Evolutionary conservation across 2,888 invertebrate genomes (phyloP).

Genomic region (Polydrusus tereticollis): DNA sequence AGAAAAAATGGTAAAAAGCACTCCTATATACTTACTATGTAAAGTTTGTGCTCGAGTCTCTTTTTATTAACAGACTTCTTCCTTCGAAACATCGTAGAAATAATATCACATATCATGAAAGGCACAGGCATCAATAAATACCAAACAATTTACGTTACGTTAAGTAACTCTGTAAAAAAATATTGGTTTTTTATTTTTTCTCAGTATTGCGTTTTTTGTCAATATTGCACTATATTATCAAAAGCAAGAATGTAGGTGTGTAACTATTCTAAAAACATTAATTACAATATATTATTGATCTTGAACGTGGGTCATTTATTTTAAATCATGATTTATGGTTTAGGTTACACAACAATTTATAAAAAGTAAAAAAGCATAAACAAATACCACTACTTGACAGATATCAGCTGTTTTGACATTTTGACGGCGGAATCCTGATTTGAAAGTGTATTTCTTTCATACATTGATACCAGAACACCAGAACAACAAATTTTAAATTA

Average conservation of each 20-base stretch:
- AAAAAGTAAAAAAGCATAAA: too few relatives aligned
- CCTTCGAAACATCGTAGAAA: slow-evolving; percentile 60
- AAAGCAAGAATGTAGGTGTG: not conserved
- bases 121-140: slow-evolving; percentile 30
- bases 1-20: not conserved
- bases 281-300: not conserved
- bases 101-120: slow-evolving; percentile 43
- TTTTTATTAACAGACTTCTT: slow-evolving; percentile 70
- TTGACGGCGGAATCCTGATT: too few relatives aligned
- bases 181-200: not conserved
- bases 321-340: too few relatives aligned
- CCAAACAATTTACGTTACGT: not conserved
- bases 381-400: too few relatives aligned
- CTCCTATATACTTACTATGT: slow-evolving; percentile 68
- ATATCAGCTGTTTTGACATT: too few relatives aligned
- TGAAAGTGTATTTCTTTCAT: too few relatives aligned
- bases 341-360: too few relatives aligned
- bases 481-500: too few relatives aligned
- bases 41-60: slow-evolving; percentile 73
- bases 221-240: slow-evolving; percentile 1
- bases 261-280: not conserved
- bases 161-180: not conserved
- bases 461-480: too few relatives aligned
- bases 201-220: not conserved
- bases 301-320: too few relatives aligned